Evolutionary conservation across 2,113 vertebrate genomes (phyloP).

Genomic region (Lethenteron camtschaticum): DNA sequence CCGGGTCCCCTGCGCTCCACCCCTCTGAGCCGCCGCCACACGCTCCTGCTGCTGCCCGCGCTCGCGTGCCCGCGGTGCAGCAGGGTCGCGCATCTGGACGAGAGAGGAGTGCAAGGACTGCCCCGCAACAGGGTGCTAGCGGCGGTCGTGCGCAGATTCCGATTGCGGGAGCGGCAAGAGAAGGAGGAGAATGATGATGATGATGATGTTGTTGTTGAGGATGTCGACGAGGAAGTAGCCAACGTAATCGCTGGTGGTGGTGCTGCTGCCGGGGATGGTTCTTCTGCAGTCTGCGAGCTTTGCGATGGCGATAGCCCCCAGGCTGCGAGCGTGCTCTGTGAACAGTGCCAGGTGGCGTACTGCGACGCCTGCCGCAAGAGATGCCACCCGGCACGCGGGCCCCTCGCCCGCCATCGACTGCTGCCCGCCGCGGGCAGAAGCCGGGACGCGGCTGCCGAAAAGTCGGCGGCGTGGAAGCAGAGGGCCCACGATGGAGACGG

Average conservation of each 20-base stretch:
- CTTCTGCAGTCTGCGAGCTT: constrained; percentile 26
- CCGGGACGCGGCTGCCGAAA: too few relatives aligned
- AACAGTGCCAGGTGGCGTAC: constrained; percentile 82
- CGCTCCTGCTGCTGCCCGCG: constrained; percentile 20
- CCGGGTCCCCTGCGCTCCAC: constrained; percentile 59
- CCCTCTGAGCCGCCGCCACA: constrained; percentile 21
- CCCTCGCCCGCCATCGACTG: constrained; percentile 70
- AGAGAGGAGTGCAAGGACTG: constrained; percentile 65
- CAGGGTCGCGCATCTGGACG: constrained; percentile 71
- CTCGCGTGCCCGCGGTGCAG: constrained; percentile 49
- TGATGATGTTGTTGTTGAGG: too few relatives aligned
- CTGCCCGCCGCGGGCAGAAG: constrained; percentile 9
- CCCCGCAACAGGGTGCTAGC: constrained; percentile 63
- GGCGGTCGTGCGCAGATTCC: constrained; percentile 57
- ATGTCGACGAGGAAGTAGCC: constrained; percentile 16
- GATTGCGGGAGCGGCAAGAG: constrained; percentile 30
- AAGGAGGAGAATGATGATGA: too few relatives aligned
- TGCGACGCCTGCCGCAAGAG: constrained; percentile 65
- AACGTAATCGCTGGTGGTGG: too few relatives aligned
- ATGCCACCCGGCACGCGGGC: constrained; percentile 74
- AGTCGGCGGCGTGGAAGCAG: too few relatives aligned
- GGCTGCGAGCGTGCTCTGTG: constrained; percentile 47
- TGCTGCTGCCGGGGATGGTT: background rate
- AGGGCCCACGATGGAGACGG: too few relatives aligned
- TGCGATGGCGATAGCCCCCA: constrained; percentile 30